phyloP scores from a whole-genome alignment of 2,888 invertebrate genomes.

The Tiphia femorata region DNA sequence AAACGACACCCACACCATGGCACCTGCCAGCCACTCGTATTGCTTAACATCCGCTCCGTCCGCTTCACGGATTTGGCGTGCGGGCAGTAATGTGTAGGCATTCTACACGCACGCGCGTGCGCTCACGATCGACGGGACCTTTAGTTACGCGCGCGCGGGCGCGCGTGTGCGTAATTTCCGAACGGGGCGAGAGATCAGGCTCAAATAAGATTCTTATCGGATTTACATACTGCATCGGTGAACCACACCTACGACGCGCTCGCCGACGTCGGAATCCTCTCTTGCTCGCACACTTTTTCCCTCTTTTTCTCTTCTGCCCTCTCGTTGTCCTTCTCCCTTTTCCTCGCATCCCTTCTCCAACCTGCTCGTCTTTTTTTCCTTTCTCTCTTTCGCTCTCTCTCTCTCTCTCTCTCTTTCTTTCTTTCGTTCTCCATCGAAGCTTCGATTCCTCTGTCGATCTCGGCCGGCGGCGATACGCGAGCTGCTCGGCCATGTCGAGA shows the following conservation, averaged over 20 bases:
- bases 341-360: constrained; percentile 13
- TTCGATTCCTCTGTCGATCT: constrained; percentile 24
- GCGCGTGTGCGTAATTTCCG: constrained; percentile 24
- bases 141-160: constrained; percentile 6
- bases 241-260: constrained; percentile 10
- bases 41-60: constrained; percentile 59
- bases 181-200: constrained; percentile 17
- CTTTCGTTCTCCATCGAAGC: constrained; percentile 15
- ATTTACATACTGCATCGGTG: constrained; percentile 40
- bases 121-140: not conserved
- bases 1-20: constrained; percentile 57
- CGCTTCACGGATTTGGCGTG: constrained; percentile 38
- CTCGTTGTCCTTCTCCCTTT: not conserved
- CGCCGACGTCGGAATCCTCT: not conserved
- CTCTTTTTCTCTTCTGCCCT: not conserved
- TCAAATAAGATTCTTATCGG: constrained; percentile 26
- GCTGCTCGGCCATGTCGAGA: constrained; percentile 43
- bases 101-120: not conserved
- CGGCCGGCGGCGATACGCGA: constrained; percentile 39
- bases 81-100: not conserved
- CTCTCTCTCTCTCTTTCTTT: constrained; percentile 4
- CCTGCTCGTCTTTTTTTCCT: constrained; percentile 13
- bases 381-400: constrained; percentile 25
- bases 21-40: constrained; percentile 52
- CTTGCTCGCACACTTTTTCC: not conserved